Conservation (phyloP, 2,888 invertebrate genomes). For the Stictocephala bisonia region DNA sequence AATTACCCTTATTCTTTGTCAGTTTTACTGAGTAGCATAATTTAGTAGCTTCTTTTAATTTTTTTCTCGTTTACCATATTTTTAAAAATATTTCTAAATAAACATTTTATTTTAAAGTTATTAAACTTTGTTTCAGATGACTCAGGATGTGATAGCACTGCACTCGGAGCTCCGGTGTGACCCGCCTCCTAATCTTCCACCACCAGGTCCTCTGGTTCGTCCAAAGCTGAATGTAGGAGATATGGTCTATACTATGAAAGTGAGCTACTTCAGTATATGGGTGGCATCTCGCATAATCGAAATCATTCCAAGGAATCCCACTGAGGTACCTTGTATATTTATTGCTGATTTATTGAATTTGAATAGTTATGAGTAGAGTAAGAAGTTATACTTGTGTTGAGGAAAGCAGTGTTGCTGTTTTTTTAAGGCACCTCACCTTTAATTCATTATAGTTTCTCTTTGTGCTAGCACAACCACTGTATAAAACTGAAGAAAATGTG, state of each 20-base stretch:
- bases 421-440: too few species aligned
- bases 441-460: too few species aligned
- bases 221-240: slow-evolving; percentile 67
- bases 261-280: slow-evolving; percentile 74
- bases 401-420: too few species aligned
- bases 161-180: slow-evolving; percentile 50
- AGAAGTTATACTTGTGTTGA: too few species aligned
- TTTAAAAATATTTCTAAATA: background rate
- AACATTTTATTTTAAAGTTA: background rate
- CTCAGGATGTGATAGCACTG: slow-evolving; percentile 25
- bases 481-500: too few species aligned
- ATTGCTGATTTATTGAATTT: too few species aligned
- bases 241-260: slow-evolving; percentile 73
- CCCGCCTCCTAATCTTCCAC: slow-evolving; percentile 68
- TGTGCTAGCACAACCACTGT: too few species aligned
- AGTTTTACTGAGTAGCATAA: background rate
- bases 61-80: background rate
- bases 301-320: slow-evolving; percentile 59
- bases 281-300: slow-evolving; percentile 69
- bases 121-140: slow-evolving; percentile 22
- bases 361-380: too few species aligned
- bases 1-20: too few species aligned
- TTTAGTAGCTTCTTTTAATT: background rate
- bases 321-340: too few species aligned
- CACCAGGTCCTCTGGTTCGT: slow-evolving; percentile 68